Base-by-base conservation (phyloP, 64 coral and sea anemone species). In the Pocillopora damicornis region DNA sequence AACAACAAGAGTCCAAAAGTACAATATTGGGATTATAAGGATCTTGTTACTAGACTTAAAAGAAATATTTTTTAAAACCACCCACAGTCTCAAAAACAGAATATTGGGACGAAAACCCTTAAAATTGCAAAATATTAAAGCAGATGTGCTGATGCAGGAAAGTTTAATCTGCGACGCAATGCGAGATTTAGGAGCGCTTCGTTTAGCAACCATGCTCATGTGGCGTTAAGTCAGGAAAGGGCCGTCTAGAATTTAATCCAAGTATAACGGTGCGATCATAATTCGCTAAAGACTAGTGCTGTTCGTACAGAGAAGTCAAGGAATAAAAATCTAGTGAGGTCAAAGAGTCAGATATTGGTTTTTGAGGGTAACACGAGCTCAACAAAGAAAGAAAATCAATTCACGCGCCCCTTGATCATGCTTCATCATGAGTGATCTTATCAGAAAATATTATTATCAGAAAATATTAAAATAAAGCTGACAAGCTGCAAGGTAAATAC, bases 1-100 rank as follows among this genome's bases (percentile, higher is more conserved):
- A 85, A 20, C 35, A 57, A 15, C 81, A 72, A 72, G 81, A 15
- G 81, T 85, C 81, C 81, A 85, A 72, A 85, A 83, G 79, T 58
- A 81, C 79, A 81, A 60, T 11, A 63, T n/a, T 35, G 7, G 42
- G 42, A 51, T 51, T 51, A 51, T 51, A 51, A 2, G 7, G 42
- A 51, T 51, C 42, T 51, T 56, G 8, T 77, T 15, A 56, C 56
- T 37, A 56, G 75, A 22, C 75, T 22, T 30, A 56, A 16, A 45
- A 2, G 13, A 13, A 63, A 63, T 11, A 23, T 25, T 68, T 9
- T 71, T 23, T 42, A 5, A 13, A 37, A 75, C 35, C 74, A 75
- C 74, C 74, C 35, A 75, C 13, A 35, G 42, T 51, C 42, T 51
- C 42, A 4, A 51, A 51, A 51, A 51, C 42, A 51, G 42, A 51